Evolutionary conservation across 2,797 vertebrate genomes (phyloP).

Genomic region (Gambusia yucatana): DNA sequence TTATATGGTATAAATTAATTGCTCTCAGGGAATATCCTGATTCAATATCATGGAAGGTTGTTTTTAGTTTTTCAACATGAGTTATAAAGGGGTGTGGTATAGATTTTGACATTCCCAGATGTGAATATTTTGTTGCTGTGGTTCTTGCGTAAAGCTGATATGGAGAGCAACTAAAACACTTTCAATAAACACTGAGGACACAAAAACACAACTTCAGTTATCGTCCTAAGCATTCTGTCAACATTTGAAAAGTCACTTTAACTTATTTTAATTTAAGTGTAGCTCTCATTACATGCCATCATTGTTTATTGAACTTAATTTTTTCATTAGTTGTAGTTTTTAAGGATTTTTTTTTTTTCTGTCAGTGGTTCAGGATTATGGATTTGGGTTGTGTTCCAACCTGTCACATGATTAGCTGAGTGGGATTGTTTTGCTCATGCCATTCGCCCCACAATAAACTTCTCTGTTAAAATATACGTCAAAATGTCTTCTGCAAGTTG

Average conservation of each 20-base stretch:
- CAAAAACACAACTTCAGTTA: neutral
- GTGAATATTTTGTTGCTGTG: neutral
- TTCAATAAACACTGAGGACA: neutral
- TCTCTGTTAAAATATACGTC: neutral
- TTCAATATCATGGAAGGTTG: neutral
- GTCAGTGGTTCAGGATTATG: constrained; percentile 4
- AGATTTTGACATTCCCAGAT: neutral
- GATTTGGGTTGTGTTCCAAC: constrained; percentile 13
- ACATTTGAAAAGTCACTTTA: neutral
- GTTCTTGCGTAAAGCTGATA: neutral
- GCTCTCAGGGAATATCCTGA: neutral
- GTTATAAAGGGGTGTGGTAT: neutral
- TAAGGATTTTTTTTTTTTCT: neutral
- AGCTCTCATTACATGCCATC: neutral
- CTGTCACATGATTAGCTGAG: constrained; percentile 20
- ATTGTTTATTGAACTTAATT: neutral
- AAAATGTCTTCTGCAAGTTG: neutral
- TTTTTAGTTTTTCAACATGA: neutral
- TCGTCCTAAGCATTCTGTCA: neutral
- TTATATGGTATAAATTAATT: neutral
- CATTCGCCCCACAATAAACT: neutral
- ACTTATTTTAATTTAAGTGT: neutral
- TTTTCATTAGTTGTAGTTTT: neutral
- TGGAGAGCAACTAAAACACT: neutral
- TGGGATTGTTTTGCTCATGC: constrained; percentile 20